Evolutionary conservation across 1,140 invertebrate genomes (phyloP).

Genomic region (Drosophila subobscura): DNA sequence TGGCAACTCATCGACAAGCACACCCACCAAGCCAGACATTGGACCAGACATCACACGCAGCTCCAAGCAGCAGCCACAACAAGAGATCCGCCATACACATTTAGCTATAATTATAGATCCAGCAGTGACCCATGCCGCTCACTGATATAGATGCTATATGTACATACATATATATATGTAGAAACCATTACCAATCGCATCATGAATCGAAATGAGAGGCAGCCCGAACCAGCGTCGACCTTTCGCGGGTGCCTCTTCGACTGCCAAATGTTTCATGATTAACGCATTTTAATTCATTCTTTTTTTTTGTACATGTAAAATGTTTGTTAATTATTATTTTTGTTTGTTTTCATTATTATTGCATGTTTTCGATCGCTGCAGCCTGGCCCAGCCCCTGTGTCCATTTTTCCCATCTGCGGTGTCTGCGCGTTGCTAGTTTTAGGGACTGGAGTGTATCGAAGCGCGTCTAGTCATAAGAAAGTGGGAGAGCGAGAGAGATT

Average conservation of each 20-base stretch:
- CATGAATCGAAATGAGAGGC: conserved; percentile 42
- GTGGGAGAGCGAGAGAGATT: conserved; percentile 13
- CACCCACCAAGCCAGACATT: no score
- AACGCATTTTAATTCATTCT: conserved; percentile 31
- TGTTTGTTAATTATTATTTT: conserved; percentile 41
- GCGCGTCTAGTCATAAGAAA: conserved; percentile 69
- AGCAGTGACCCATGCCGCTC: no score
- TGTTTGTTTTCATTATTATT: conserved; percentile 18
- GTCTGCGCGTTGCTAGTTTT: neutral
- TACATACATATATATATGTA: conserved; percentile 20
- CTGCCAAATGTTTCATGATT: conserved; percentile 67
- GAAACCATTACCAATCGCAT: conserved; percentile 12
- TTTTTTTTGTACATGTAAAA: conserved; percentile 40
- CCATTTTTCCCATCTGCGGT: neutral
- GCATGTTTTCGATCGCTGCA: conserved; percentile 10
- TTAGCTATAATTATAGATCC: no score
- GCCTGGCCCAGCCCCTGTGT: neutral
- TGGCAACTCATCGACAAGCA: neutral
- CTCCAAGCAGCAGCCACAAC: conserved; percentile 1
- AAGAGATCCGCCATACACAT: neutral
- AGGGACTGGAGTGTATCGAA: conserved; percentile 9
- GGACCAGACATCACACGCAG: no score
- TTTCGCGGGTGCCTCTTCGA: conserved; percentile 39
- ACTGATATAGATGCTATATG: conserved; percentile 21
- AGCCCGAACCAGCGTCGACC: conserved; percentile 20